These are phyloP conservation scores for Rhagium mordax DNA, from an alignment of 2,888 invertebrate genomes.

Conservation along the genomic window DNA sequence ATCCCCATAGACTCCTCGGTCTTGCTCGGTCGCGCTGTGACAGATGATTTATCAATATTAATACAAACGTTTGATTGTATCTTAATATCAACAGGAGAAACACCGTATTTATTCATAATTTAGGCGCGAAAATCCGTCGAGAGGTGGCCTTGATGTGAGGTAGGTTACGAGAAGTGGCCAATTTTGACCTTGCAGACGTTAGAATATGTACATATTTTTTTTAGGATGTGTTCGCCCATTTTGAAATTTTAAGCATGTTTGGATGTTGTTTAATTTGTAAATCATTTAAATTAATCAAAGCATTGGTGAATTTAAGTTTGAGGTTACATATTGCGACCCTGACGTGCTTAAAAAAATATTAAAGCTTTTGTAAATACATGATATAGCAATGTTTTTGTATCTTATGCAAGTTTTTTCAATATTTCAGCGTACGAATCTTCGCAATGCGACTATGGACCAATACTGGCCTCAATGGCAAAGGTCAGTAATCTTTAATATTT, in stretches of 20 bases:
- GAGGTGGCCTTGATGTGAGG: neutral
- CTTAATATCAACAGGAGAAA: constrained; percentile 23
- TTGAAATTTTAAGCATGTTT: constrained; percentile 58
- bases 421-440: constrained; percentile 71
- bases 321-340: constrained; percentile 56
- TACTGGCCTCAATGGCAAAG: constrained; percentile 71
- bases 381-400: constrained; percentile 39
- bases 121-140: neutral
- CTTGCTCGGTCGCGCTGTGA: constrained; percentile 38
- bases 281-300: constrained; percentile 8
- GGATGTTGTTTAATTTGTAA: constrained; percentile 48
- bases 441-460: constrained; percentile 71
- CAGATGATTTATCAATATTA: constrained; percentile 57
- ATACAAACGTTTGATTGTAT: constrained; percentile 31
- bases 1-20: constrained; percentile 11
- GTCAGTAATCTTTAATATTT: constrained; percentile 66
- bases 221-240: too few relatives aligned
- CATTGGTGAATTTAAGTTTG: constrained; percentile 29
- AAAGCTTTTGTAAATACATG: constrained; percentile 43
- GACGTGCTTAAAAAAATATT: constrained; percentile 60
- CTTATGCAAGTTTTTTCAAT: constrained; percentile 64
- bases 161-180: neutral
- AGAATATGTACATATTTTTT: neutral
- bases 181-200: too few relatives aligned
- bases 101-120: constrained; percentile 14